Base-by-base conservation (phyloP, 2,113 vertebrate genomes). In the Lepidothrix coronata region DNA sequence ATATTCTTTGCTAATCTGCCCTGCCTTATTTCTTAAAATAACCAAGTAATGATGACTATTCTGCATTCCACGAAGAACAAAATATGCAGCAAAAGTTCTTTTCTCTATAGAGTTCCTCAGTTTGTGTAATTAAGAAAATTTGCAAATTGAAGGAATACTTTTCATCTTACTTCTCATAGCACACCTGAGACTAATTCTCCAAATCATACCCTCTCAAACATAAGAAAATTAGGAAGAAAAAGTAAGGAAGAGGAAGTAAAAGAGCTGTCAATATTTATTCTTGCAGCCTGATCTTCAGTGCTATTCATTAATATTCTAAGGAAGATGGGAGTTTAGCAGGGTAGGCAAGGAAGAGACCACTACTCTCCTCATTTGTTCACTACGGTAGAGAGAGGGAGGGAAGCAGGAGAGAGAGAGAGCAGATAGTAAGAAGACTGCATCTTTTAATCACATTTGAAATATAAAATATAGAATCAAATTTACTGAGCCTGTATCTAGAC, bases 351-450 rank as follows among this genome's bases (percentile, higher is more conserved):
- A 74, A 74, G 49, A 59, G 27, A 65, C 28, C 41, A 22, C 51
- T 66, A 35, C 15, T 48, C 18, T 89, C 35, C 24, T 74, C 44
- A 41, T 73, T 57, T 75, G 37, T 66, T 51, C 21, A 15, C 10
- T 52, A 57, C 13, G 22, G 39, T 6, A 16, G 30, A 28, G 16
- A 43, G 21, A 41, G 49, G 5, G 5, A 14, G 2, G 62, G 25
- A 11, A 8, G 5, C 2, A 24, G 5, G 46, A 15, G 20, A 52
- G 23, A 9, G 12, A 9, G 12, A 14, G 25, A 2, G 3, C 19
- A 73, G 14, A 27, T 67, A 80, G 21, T 31, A 70, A 37, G 19
- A 24, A 13, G 8, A 14, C 11, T 79, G 14, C 14, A 65, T 52
- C 67, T 75, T 79, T 70, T 66, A 75, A 52, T 74, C 46, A 46